Percentiles rank a stretch among this genome's conserved stretches.
phyloP scores from a whole-genome alignment of 2,888 invertebrate species.

The Chouioia cunea region DNA sequence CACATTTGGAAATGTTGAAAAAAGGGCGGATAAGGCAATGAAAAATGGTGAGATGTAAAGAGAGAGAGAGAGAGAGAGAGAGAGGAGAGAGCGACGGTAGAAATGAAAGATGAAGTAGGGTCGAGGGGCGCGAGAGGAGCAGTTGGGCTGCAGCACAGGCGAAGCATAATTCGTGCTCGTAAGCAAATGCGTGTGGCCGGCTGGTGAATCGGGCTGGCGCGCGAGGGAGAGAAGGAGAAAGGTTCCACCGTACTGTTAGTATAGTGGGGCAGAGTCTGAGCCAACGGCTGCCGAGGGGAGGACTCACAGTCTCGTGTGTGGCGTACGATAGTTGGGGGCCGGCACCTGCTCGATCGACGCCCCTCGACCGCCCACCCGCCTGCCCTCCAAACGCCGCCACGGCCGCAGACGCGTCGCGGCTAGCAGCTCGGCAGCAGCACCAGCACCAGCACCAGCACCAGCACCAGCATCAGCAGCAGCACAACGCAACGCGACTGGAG shows the following conservation, averaged over 20 bases:
- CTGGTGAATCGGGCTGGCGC: too few relatives aligned
- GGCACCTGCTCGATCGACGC: slow-evolving; percentile 51
- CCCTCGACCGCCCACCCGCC: slow-evolving; percentile 59
- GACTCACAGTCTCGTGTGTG: slow-evolving; percentile 10
- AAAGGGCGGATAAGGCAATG: background rate
- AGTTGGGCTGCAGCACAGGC: background rate
- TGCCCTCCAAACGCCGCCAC: slow-evolving; percentile 56
- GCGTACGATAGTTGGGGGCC: slow-evolving; percentile 11
- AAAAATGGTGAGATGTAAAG: slow-evolving; percentile 1
- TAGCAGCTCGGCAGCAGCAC: slow-evolving; percentile 61
- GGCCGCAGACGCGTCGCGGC: slow-evolving; percentile 66
- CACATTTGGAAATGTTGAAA: background rate
- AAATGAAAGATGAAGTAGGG: background rate
- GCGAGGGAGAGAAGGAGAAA: slow-evolving; percentile 9
- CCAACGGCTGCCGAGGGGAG: slow-evolving; percentile 21
- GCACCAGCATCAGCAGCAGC: slow-evolving; percentile 17
- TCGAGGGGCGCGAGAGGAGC: background rate
- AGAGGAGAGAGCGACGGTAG: slow-evolving; percentile 26
- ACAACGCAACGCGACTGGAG: too few relatives aligned
- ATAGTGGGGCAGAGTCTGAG: background rate
- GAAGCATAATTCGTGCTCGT: slow-evolving; percentile 48
- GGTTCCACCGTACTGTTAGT: background rate
- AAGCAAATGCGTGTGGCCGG: slow-evolving; percentile 42
- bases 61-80: slow-evolving; percentile 20
- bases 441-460: slow-evolving; percentile 10